Conservation (phyloP, 2,888 invertebrate species). For the Apodemia mormo region DNA sequence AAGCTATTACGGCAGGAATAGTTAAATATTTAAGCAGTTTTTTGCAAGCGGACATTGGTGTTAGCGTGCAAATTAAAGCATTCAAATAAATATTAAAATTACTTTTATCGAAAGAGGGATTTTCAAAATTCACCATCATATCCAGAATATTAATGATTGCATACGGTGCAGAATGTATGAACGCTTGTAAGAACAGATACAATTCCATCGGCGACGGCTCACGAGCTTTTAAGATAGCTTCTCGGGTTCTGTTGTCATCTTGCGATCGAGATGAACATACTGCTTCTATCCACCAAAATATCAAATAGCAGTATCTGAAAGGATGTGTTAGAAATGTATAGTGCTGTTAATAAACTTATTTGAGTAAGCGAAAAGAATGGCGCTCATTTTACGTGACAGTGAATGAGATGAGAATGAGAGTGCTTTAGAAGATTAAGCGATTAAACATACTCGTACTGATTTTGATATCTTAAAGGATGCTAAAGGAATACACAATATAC, state of each 20-base stretch:
- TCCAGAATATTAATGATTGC: constrained; percentile 79
- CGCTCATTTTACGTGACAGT: no score
- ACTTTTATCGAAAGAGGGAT: constrained; percentile 85
- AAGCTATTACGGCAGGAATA: no score
- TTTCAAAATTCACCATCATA: constrained; percentile 82
- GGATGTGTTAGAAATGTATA: neutral
- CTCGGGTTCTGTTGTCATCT: constrained; percentile 81
- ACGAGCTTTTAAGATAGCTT: constrained; percentile 82
- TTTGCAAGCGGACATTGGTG: no score
- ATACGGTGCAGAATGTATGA: constrained; percentile 89
- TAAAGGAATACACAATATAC: no score
- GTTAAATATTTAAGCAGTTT: no score
- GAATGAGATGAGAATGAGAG: no score
- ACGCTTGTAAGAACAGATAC: constrained; percentile 89
- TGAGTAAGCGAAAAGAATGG: no score
- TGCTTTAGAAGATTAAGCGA: no score
- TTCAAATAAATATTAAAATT: constrained; percentile 37
- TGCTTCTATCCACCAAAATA: constrained; percentile 90
- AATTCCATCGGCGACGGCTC: constrained; percentile 87
- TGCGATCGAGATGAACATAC: constrained; percentile 75
- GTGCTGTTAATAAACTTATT: no score
- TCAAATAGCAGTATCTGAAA: constrained; percentile 85
- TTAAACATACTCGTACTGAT: no score
- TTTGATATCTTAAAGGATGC: no score
- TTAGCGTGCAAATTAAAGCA: no score